Base-by-base conservation (phyloP, 2,888 invertebrate species). In the Synergus japonicus region DNA sequence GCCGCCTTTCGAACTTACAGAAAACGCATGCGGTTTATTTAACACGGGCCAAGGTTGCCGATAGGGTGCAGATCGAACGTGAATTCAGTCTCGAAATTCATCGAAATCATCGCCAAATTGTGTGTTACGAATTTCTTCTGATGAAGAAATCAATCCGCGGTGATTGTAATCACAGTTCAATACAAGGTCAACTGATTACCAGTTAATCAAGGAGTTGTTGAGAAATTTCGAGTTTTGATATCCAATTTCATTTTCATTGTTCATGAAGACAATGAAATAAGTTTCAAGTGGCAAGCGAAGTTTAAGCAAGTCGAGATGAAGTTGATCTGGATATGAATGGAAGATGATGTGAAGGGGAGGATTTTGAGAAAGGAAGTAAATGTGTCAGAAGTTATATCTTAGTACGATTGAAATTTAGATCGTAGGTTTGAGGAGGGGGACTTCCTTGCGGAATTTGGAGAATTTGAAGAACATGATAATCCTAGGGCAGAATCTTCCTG, bases 1-100 rank as follows among this genome's bases (percentile, higher is more conserved):
- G 22, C 67, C 69, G 9, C 29, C 69, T 22, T 29, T 13, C 4
- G 5, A 73, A 54, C 54, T 73, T 54, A 29, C 29, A 37, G 41
- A 37, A 29, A 73, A 49, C 5, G 49, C 54, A 73, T 73, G 73
- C 37, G 54, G 73, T 73, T 73, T 73, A 73, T 73, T 73, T 54
- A 73, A 73, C 37, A 13, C n/a, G 29, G 54, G 73, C 54, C 54
- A 73, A 73, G 41, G 54, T 73, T 54, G 37, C 15, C 37, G 29
- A 15, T 46, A 10, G 29, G 29, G 49, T 37, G 54, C 15, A 54
- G n/a, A 37, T 54, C 54, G 9, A 41, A 54, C 37, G 73, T 49
- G n/a, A 54, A 73, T 73, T 73, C n/a, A 15, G n/a, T 18, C 4
- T 37, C n/a, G n/a, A 22, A 37, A 37, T 37, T 37, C 37, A 5